phyloP scores from a whole-genome alignment of 1,140 invertebrate species.

The Aethina tumida region DNA sequence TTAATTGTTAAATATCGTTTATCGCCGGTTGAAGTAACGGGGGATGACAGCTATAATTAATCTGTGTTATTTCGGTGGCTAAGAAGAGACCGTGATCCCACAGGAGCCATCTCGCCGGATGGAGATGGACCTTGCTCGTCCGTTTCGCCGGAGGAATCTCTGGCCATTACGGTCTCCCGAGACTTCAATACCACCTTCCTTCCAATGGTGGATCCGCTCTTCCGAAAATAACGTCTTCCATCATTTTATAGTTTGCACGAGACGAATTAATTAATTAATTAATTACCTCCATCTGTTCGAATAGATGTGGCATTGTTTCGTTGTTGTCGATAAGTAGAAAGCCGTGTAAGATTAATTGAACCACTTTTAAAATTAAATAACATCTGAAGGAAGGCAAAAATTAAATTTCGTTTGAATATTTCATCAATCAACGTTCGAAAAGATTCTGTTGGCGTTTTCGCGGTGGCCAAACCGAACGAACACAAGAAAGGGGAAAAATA shows the following conservation, averaged over 20 bases:
- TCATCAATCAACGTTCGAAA: no score
- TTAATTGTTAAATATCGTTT: slow-evolving; percentile 38
- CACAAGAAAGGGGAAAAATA: no score
- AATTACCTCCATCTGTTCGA: background rate
- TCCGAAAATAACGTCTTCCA: background rate
- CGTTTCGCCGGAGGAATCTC: background rate
- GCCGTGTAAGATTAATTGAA: no score
- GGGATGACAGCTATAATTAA: slow-evolving; percentile 37
- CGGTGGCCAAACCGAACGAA: no score
- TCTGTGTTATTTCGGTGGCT: slow-evolving; percentile 35
- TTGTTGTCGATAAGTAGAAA: no score
- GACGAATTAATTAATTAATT: background rate
- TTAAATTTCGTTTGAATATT: no score
- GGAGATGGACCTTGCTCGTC: slow-evolving; percentile 20
- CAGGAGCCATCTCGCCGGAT: slow-evolving; percentile 29
- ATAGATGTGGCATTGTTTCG: no score
- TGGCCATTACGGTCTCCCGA: slow-evolving; percentile 1
- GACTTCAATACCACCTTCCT: slow-evolving; percentile 2
- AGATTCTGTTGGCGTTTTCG: no score
- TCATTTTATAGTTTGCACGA: background rate
- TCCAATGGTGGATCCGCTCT: background rate
- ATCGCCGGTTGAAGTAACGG: slow-evolving; percentile 33
- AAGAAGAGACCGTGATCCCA: slow-evolving; percentile 30
- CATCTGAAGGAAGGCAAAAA: no score
- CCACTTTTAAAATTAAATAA: no score